Evolutionary conservation across 2,888 invertebrate genomes (phyloP), one percentile per base, ranked within the genome.

Genomic region (Anorthoa munda): DNA sequence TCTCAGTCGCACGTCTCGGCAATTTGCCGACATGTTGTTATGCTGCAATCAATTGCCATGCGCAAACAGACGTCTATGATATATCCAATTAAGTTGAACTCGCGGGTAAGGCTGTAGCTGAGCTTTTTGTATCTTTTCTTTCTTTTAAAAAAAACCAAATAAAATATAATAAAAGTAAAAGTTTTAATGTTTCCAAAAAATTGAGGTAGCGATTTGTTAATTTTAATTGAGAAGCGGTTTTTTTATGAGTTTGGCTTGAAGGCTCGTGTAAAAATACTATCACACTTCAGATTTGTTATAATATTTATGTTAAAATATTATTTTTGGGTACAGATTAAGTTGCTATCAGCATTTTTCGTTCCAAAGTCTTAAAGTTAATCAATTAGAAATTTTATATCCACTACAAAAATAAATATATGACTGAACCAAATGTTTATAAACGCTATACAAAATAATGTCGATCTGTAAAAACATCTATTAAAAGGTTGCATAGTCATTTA

Each of bases 1-100:
- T 94, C 94, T 84, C 90, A 83, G 53, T 95, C 92, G 58, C 73
- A 81, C 91, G 87, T 88, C 90, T 87, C 90, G 92, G 94, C 95
- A 96, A 96, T 96, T 95, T 95, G 95, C 95, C 93, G 94, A 94
- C 93, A 93, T 93, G 95, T 95, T 95, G 96, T 96, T 95, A 96
- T 95, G 94, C 94, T 94, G 96, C 96, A 96, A 96, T 96, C 96
- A 96, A 96, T 96, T 96, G 96, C 92, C 95, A 94, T 95, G 96
- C 95, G 96, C 96, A 96, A 96, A 96, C 96, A 96, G 95, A 96
- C 95, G 95, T 95, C 95, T 96, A 96, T 96, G 96, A 96, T 96
- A 96, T 95, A 96, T 96, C 96, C 96, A 96, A 96, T 96, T 96
- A 96, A 95, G 93, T 93, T 84, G 90, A 82, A 82, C 83, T 86